phyloP scores from a whole-genome alignment of 2,797 vertebrate genomes.

The Neosilurus hyrtlii region DNA sequence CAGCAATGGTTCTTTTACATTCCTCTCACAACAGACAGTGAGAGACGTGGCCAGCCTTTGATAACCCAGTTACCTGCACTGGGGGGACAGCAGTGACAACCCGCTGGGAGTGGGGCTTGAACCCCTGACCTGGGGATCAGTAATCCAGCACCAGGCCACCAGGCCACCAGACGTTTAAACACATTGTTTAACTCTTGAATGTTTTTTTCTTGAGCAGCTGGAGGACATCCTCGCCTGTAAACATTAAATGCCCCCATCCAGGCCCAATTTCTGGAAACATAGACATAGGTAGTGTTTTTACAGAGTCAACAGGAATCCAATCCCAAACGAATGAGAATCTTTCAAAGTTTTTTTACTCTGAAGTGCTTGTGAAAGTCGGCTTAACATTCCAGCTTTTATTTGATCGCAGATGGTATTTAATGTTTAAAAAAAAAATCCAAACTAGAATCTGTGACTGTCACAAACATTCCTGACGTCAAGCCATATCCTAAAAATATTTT shows the following conservation, averaged over 20 bases:
- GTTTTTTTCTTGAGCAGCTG: background rate
- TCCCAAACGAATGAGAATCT: background rate
- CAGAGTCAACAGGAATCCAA: slow-evolving; percentile 8
- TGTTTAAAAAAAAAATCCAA: background rate
- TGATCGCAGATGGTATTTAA: background rate
- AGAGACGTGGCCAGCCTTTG: too few relatives aligned
- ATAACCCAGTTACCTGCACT: too few relatives aligned
- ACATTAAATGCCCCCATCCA: background rate
- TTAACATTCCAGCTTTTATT: background rate
- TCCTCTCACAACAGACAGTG: too few relatives aligned
- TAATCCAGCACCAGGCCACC: too few relatives aligned
- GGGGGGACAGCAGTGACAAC: too few relatives aligned
- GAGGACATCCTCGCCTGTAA: background rate
- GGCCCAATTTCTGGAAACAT: background rate
- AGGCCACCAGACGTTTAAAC: background rate
- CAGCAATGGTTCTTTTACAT: too few relatives aligned
- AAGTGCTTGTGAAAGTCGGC: background rate
- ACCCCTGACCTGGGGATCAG: too few relatives aligned
- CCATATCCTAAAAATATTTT: background rate
- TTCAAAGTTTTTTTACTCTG: background rate
- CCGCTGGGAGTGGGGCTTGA: too few relatives aligned
- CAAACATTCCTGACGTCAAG: background rate
- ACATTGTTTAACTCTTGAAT: background rate
- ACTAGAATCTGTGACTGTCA: too few relatives aligned
- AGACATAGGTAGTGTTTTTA: slow-evolving; percentile 8